Percentiles rank a stretch among this genome's conserved stretches.
Conservation (phyloP, 1,140 invertebrate species). For the Bombus turneri region DNA sequence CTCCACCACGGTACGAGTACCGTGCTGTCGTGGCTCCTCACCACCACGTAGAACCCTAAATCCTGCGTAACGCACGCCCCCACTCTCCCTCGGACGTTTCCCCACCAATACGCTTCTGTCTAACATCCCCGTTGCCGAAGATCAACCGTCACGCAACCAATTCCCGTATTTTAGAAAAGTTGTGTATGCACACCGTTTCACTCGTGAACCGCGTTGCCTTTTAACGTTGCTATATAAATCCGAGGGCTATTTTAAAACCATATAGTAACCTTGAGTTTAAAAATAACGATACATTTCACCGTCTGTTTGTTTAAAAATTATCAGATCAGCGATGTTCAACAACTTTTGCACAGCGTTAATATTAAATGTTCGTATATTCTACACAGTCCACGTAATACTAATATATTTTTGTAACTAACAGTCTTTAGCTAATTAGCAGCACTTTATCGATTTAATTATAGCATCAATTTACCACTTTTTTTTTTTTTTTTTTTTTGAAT, state of each 20-base stretch:
- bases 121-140: conserved; percentile 51
- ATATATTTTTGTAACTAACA: background rate
- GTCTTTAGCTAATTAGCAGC: background rate
- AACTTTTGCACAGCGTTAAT: background rate
- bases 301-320: background rate
- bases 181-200: background rate
- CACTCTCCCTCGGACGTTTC: conserved; percentile 54
- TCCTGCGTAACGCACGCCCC: conserved; percentile 65
- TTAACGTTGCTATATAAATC: background rate
- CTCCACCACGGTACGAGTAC: conserved; percentile 49
- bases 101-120: conserved; percentile 51
- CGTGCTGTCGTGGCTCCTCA: conserved; percentile 44
- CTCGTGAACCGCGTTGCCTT: background rate
- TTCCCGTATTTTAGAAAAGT: conserved; percentile 21
- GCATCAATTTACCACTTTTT: background rate
- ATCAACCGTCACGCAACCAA: conserved; percentile 50
- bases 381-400: background rate
- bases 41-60: conserved; percentile 68
- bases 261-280: too few relatives aligned
- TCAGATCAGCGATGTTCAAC: background rate
- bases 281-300: background rate
- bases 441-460: background rate
- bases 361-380: background rate
- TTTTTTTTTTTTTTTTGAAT: background rate
- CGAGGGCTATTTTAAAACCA: background rate